Conservation (phyloP, 2,797 vertebrate genomes). For the Cossypha heuglini region DNA sequence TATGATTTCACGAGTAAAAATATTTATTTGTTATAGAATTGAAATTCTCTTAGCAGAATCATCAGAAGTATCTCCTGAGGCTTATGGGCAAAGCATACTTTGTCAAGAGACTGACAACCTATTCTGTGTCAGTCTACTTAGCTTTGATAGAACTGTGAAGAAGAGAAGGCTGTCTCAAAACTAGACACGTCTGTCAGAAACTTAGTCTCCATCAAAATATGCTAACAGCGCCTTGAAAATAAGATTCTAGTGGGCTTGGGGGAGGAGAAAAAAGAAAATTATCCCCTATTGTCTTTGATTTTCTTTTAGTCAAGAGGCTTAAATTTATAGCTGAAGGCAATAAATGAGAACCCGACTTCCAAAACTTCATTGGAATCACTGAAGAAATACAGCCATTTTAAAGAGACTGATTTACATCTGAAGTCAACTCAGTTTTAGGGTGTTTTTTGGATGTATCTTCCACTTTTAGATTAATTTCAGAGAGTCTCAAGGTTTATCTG, state of each 20-base stretch:
- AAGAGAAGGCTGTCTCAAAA: not conserved
- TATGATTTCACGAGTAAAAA: not conserved
- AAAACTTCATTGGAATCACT: not conserved
- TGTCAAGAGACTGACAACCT: not conserved
- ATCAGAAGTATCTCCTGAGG: not conserved
- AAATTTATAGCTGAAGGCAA: not conserved
- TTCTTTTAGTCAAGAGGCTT: not conserved
- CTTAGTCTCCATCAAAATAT: not conserved
- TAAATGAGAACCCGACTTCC: not conserved
- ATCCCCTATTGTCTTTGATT: not conserved
- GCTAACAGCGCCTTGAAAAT: not conserved
- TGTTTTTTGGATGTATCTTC: rapidly evolving
- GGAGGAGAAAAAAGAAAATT: not conserved
- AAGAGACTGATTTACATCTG: not conserved
- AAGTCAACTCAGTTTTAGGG: not conserved
- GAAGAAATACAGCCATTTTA: not conserved
- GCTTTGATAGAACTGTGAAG: not conserved
- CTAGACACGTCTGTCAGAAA: not conserved
- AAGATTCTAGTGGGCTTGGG: not conserved
- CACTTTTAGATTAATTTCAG: not conserved
- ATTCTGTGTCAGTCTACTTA: not conserved
- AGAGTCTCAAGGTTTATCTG: not conserved
- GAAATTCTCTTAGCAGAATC: not conserved
- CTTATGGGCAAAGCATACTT: not conserved
- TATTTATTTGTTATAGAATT: not conserved